Base-by-base conservation (phyloP, 2,888 invertebrate genomes). In the Eubasilissa splendida region DNA sequence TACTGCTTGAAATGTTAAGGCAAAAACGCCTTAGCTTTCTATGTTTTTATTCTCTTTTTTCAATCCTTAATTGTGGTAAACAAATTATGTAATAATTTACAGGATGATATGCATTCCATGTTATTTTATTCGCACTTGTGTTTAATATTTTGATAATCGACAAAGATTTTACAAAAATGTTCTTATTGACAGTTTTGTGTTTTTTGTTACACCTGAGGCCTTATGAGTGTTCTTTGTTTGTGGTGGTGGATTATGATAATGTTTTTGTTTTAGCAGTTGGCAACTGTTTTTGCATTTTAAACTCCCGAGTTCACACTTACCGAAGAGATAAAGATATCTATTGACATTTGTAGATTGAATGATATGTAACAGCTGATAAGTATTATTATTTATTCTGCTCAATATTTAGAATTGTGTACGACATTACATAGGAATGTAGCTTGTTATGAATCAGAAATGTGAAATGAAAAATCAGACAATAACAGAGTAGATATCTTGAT, bases 161-260 rank as follows among this genome's bases (percentile, higher is more conserved):
- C 33, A 63, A 63, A 63, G 60, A 31, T 71, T 56, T 56, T 56
- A 33, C 71, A 73, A 73, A 71, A 73, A 73, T 73, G 71, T 73
- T 56, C 71, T 73, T 73, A 56, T 73, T 73, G 71, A 73, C 71
- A 73, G 31, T 58, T 71, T 73, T 73, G 71, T 73, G 58, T 56
- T 73, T 56, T 73, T 11, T 73, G 68, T 73, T 33, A 73, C 71
- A 73, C 71, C 33, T 56, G 71, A 73, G 71, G 71, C 71, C 71
- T 73, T 73, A 73, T 56, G 33, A 22, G 71, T 73, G 71, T 56
- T 73, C 22, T 73, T 73, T 56, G 33, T 73, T 73, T 73, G 42
- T n/a, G 58, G 33, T 73, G 31, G 56, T 31, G 56, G n/a, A 31
- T 56, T 33, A 33, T 70, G 54, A 56, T 31, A 73, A 50, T 14